phyloP scores from a whole-genome alignment of 2,888 invertebrate species.

The Thelaira solivaga region DNA sequence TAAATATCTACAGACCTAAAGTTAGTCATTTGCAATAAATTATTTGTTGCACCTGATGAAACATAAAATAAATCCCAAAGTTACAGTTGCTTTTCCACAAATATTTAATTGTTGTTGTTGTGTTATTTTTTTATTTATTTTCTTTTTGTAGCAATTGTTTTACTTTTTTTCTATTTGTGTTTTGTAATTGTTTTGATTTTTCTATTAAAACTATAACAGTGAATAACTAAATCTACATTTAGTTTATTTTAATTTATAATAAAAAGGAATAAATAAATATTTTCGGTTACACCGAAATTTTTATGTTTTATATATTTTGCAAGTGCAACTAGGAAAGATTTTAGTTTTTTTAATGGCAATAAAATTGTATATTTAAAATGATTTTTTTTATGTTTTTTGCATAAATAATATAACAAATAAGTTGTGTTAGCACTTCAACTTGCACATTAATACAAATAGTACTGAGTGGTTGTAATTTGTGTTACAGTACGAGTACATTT shows the following conservation, averaged over 20 bases:
- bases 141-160: constrained; percentile 4
- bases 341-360: too few species aligned
- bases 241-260: background rate
- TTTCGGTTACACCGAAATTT: too few species aligned
- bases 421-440: background rate
- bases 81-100: constrained; percentile 34
- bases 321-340: too few species aligned
- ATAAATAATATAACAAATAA: too few species aligned
- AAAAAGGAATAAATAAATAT: too few species aligned
- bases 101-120: too few species aligned
- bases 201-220: constrained; percentile 21
- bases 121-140: background rate
- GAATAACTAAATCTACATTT: constrained; percentile 36
- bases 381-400: too few species aligned
- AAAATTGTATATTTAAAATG: too few species aligned
- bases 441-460: background rate
- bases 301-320: too few species aligned
- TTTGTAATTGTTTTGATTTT: constrained; percentile 28
- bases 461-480: background rate
- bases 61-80: constrained; percentile 64
- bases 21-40: constrained; percentile 72
- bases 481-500: constrained; percentile 22
- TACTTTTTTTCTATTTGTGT: constrained; percentile 14
- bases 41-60: constrained; percentile 73
- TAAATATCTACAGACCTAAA: constrained; percentile 20